Evolutionary conservation across 2,797 vertebrate species (phyloP).

Genomic region (Balearica regulorum): DNA sequence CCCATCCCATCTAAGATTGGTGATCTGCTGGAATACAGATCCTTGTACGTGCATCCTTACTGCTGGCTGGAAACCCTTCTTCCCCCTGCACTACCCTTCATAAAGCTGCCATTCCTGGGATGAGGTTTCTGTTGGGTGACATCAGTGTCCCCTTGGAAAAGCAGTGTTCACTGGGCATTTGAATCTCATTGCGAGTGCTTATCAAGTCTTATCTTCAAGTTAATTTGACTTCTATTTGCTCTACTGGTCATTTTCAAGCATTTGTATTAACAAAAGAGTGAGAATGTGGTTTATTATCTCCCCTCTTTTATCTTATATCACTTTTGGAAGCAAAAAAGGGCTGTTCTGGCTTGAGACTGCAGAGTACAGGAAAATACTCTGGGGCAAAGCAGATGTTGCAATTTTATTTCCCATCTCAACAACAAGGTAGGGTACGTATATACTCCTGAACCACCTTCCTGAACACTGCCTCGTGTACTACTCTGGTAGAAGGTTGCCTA

Average conservation of each 20-base stretch:
- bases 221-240: not conserved
- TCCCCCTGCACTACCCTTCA: slow-evolving; percentile 56
- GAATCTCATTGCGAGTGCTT: not conserved
- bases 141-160: not conserved
- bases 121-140: slow-evolving; percentile 29
- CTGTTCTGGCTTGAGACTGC: not conserved
- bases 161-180: not conserved
- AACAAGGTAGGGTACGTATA: not conserved
- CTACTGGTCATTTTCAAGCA: not conserved
- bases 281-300: not conserved
- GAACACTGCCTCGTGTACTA: not conserved
- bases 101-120: slow-evolving; percentile 71
- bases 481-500: not conserved
- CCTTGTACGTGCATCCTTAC: slow-evolving; percentile 3
- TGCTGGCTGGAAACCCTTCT: slow-evolving; percentile 38
- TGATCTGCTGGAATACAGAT: slow-evolving; percentile 13
- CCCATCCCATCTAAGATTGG: not conserved
- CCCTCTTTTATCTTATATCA: not conserved
- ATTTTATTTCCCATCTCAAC: not conserved
- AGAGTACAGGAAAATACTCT: not conserved
- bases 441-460: not conserved
- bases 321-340: not conserved
- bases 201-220: not conserved
- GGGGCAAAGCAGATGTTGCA: not conserved
- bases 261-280: not conserved